phyloP scores from a whole-genome alignment of 2,797 vertebrate genomes.

The Erpetoichthys calabaricus region DNA sequence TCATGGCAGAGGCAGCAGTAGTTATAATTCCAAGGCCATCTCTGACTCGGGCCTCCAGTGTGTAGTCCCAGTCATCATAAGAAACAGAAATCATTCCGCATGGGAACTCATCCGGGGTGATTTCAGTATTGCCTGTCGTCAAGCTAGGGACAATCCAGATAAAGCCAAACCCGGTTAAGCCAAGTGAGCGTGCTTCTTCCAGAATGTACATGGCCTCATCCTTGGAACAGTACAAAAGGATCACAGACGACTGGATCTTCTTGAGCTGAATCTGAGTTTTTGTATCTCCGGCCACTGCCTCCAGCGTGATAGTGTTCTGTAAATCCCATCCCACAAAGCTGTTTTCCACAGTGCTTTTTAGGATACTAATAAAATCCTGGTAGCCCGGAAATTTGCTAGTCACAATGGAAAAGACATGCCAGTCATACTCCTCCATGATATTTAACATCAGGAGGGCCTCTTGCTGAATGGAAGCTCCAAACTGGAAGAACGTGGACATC shows the following conservation, averaged over 20 bases:
- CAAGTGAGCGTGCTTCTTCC: constrained; percentile 84
- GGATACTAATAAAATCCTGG: constrained; percentile 83
- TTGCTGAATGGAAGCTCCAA: constrained; percentile 93
- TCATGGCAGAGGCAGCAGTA: constrained; percentile 80
- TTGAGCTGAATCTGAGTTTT: constrained; percentile 85
- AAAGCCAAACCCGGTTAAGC: constrained; percentile 85
- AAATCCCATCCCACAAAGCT: constrained; percentile 97
- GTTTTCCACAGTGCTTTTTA: constrained; percentile 91
- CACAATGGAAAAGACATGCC: constrained; percentile 92
- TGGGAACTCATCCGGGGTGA: constrained; percentile 78
- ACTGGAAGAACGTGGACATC: constrained; percentile 93
- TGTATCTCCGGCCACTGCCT: constrained; percentile 76
- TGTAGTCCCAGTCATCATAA: constrained; percentile 95
- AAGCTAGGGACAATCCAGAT: constrained; percentile 96
- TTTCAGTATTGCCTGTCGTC: constrained; percentile 79
- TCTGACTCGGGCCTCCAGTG: constrained; percentile 70
- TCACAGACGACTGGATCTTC: constrained; percentile 89
- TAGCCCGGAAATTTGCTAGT: constrained; percentile 93
- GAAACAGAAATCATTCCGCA: constrained; percentile 88
- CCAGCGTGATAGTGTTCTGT: constrained; percentile 76
- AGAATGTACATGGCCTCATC: constrained; percentile 82
- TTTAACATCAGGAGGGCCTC: constrained; percentile 89
- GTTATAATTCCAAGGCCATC: constrained; percentile 93
- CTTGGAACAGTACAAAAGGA: constrained; percentile 88
- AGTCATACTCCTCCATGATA: constrained; percentile 98